Evolutionary conservation across 2,888 invertebrate genomes (phyloP), one percentile per base, ranked within the genome.

Genomic region (Eristalis pertinax): DNA sequence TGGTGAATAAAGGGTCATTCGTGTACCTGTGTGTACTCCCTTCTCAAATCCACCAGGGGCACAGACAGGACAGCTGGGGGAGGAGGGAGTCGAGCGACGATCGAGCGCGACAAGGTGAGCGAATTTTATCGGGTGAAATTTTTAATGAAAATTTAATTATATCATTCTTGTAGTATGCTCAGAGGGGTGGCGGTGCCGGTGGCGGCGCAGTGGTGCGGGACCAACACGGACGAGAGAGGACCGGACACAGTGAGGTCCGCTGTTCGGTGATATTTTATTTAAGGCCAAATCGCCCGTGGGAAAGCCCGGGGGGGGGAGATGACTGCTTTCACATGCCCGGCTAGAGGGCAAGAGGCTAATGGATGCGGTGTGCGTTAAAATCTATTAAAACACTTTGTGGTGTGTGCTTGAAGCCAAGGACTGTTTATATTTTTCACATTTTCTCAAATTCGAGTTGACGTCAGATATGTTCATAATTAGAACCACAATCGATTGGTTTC

Each of bases 91-190:
- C n/a, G n/a, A n/a, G n/a, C n/a, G n/a, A n/a, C 38, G 38, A 38
- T 38, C 38, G 38, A 38, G 38, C 8, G 50, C 50, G 76, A 73
- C 70, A 73, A 75, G 67, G 75, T 75, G 75, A 70, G 82, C 70
- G 32, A 60, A 65, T 76, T 82, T 82, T 76, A 76, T 82, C 67
- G 87, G 65, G 76, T 50, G 76, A 79, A 72, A 79, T 84, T 84
- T 84, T 73, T 80, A 87, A 80, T 87, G 76, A 84, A 87, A 84
- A 76, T 76, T 87, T 87, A 87, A 84, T 84, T 84, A 80, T 50
- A 62, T 77, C 72, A 70, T 74, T 56, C 64, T 38, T 43, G 64
- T 38, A 41, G 63, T 63, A 26, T 10, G 58, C 10, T 15, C 32
- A 11, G 35, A 60, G 13, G 0, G 26, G 5, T 1, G 29, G 24